A percentile compares a stretch with the other conserved stretches of the same genome.
Conservation (phyloP, 2,113 vertebrate species). For the Cinclus cinclus region DNA sequence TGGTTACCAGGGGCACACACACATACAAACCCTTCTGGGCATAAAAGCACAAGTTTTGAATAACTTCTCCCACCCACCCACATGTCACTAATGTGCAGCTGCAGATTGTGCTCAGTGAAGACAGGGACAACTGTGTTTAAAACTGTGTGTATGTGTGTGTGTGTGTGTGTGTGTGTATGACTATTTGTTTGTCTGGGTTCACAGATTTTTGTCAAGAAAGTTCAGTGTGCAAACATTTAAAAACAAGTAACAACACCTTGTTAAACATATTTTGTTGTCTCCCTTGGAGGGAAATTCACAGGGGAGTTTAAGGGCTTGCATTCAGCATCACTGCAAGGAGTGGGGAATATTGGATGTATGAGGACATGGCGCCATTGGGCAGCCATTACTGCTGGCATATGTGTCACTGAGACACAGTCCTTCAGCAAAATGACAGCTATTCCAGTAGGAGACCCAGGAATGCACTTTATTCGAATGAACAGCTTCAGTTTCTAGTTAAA, state of each 20-base stretch:
- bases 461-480: constrained; percentile 40
- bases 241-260: neutral
- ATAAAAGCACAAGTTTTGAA: neutral
- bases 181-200: neutral
- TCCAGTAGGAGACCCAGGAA: constrained; percentile 45
- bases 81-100: neutral
- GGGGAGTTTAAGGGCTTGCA: neutral
- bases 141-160: neutral
- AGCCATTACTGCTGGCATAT: neutral
- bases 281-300: neutral
- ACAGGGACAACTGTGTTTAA: neutral
- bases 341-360: neutral
- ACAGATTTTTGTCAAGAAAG: neutral
- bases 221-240: neutral
- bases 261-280: neutral
- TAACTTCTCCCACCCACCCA: neutral
- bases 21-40: neutral
- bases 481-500: constrained; percentile 63
- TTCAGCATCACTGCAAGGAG: neutral
- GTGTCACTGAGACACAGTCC: neutral
- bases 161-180: neutral
- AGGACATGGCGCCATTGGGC: rapidly evolving
- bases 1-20: neutral
- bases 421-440: constrained; percentile 44
- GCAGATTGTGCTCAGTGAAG: neutral